Evolutionary conservation across 2,113 vertebrate species (phyloP).

Genomic region (Menidia beryllina): DNA sequence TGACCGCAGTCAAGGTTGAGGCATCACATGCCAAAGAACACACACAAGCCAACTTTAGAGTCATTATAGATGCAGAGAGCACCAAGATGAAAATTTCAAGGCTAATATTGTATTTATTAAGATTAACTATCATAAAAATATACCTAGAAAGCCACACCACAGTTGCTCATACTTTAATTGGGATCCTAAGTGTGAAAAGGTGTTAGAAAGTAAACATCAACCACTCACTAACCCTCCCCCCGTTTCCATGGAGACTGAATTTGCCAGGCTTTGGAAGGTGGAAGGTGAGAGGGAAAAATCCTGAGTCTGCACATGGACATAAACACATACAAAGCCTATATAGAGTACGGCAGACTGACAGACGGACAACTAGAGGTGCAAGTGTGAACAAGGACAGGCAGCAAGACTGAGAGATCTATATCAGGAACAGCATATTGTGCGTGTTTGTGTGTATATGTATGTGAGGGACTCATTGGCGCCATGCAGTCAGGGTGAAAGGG

Average conservation of each 20-base stretch:
- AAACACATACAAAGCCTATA: conserved; percentile 11
- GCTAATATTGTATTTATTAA: neutral
- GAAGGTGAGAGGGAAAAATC: conserved; percentile 53
- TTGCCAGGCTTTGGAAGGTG: conserved; percentile 56
- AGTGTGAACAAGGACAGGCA: conserved; percentile 19
- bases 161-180: conserved; percentile 54
- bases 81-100: neutral
- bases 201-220: conserved; percentile 72
- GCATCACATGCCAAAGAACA: conserved; percentile 24
- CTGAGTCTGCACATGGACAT: conserved; percentile 54
- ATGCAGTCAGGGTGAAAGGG: conserved; percentile 47
- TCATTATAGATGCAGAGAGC: conserved; percentile 5
- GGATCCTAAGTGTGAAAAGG: conserved; percentile 65
- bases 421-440: conserved; percentile 9
- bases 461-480: conserved; percentile 14
- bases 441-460: conserved; percentile 19
- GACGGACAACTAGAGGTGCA: conserved; percentile 6
- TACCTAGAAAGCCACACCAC: neutral
- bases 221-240: conserved; percentile 29
- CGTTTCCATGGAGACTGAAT: conserved; percentile 72
- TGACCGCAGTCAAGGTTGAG: conserved; percentile 48
- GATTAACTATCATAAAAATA: conserved; percentile 5
- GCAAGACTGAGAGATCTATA: conserved; percentile 16
- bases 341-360: neutral
- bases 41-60: neutral